Base-by-base conservation (phyloP, 1,140 invertebrate species). In the Centruroides vittatus region DNA sequence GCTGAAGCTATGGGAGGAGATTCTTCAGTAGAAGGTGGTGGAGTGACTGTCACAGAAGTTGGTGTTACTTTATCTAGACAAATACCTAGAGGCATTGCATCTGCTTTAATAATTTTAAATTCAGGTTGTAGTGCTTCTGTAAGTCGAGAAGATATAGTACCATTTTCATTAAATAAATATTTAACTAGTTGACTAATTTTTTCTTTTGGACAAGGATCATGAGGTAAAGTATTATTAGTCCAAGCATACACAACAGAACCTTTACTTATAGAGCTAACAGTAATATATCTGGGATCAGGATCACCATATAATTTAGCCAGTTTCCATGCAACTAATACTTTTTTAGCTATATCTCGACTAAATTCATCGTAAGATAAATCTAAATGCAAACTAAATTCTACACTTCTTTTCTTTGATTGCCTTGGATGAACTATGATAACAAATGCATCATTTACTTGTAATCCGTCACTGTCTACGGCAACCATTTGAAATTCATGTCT, bases 221-320 rank as follows among this genome's bases (percentile, higher is more conserved):
- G 78, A 1, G 80, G 73, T 35, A 91, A 67, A 52, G 84, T 82
- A 23, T 79, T 80, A 70, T 92, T 91, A 66, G 82, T 82, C 89
- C 89, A 93, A 4, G 82, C 81, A n/a, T 89, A 75, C 2, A 74
- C 63, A 4, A 79, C 76, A 7, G 77, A 77, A 5, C 76, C 76
- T 23, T 65, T 66, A 73, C 12, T 82, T 79, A 66, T 81, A 79
- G 63, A 64, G 6, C 68, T 67, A 13, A 93, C 76, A 12, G 83
- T 80, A 35, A 95, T 85, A 55, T 84, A 80, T 35, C 77, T 79
- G 0, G 85, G 78, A 62, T 86, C 82, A 47, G 74, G 72, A 74
- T 94, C 89, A 7, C 82, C 81, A 69, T 90, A 92, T 2, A 92
- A 69, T 36, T 80, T 77, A 0, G 82, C 79, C 7, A 93, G 70